phyloP scores from a whole-genome alignment of 2,888 invertebrate genomes.

The Tetanocera ferruginea region DNA sequence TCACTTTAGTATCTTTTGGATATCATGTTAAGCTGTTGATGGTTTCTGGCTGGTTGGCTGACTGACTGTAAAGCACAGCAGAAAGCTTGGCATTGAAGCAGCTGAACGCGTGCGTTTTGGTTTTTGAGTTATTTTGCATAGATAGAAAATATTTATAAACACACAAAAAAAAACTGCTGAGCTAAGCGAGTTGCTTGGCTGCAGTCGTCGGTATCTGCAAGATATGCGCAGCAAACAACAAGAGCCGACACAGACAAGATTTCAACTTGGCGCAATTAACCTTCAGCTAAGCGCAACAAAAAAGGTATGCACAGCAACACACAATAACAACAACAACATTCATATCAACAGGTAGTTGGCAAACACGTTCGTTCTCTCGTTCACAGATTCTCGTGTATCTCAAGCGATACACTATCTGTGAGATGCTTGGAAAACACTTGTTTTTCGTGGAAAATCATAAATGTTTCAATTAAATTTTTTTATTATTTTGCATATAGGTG shows the following conservation, averaged over 20 bases:
- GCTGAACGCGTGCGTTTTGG: constrained; percentile 12
- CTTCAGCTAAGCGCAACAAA: constrained; percentile 1
- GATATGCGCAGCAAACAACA: neutral
- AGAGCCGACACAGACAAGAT: neutral
- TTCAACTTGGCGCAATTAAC: constrained; percentile 15
- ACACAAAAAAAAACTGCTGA: constrained; percentile 12
- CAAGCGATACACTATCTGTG: constrained; percentile 25
- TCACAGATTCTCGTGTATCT: constrained; percentile 2
- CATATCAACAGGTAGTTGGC: constrained; percentile 29
- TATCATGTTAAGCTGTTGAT: neutral
- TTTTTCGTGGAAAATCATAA: constrained; percentile 3
- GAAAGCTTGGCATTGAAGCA: constrained; percentile 32
- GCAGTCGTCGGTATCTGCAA: neutral
- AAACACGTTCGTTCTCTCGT: constrained; percentile 14
- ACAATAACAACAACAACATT: neutral
- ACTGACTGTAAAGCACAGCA: neutral
- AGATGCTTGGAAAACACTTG: constrained; percentile 14
- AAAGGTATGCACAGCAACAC: neutral
- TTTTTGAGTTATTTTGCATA: constrained; percentile 22
- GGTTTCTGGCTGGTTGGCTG: neutral
- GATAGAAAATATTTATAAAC: neutral
- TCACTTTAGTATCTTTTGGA: constrained; percentile 28
- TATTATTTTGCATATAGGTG: neutral
- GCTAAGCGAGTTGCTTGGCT: neutral
- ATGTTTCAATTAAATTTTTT: constrained; percentile 22